Percentiles rank a stretch among this genome's conserved stretches.
Conservation (phyloP, 2,113 vertebrate genomes). For the Neotoma lepida region DNA sequence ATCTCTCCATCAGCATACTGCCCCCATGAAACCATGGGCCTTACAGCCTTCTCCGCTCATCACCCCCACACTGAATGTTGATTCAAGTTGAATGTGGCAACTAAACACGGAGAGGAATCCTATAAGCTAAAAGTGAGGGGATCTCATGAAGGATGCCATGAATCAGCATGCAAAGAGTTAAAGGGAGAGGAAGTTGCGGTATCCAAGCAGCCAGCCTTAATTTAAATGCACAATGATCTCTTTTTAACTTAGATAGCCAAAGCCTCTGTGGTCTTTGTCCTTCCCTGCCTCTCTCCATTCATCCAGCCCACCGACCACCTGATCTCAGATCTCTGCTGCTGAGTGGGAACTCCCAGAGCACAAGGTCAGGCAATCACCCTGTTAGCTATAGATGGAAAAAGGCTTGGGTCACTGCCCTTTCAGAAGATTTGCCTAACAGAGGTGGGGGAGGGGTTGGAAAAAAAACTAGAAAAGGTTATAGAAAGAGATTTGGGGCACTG, state of each 20-base stretch:
- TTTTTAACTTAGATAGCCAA: background rate
- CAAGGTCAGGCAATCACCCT: conserved; percentile 15
- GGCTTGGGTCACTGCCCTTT: conserved; percentile 52
- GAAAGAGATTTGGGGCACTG: conserved; percentile 61
- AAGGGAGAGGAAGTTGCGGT: background rate
- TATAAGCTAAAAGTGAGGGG: background rate
- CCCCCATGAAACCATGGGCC: background rate
- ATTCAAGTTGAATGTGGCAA: conserved; percentile 31
- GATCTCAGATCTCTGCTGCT: conserved; percentile 38
- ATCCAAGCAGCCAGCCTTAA: background rate
- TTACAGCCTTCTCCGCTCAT: background rate
- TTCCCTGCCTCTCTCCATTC: background rate
- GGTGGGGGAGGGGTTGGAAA: background rate
- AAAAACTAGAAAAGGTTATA: conserved; percentile 24
- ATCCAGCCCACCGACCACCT: conserved; percentile 27
- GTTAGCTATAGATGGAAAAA: conserved; percentile 39
- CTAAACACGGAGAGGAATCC: conserved; percentile 22
- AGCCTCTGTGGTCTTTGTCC: background rate
- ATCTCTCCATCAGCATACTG: conserved; percentile 6
- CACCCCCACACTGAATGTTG: background rate
- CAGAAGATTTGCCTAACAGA: conserved; percentile 22
- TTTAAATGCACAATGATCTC: background rate
- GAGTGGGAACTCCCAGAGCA: conserved; percentile 22
- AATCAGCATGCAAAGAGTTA: background rate
- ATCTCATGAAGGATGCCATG: background rate